A percentile compares a stretch with the other conserved stretches of the same genome.
These are phyloP conservation scores for Enhydra lutris DNA, from an alignment of 2,113 vertebrate genomes.

Conservation along the genomic window DNA sequence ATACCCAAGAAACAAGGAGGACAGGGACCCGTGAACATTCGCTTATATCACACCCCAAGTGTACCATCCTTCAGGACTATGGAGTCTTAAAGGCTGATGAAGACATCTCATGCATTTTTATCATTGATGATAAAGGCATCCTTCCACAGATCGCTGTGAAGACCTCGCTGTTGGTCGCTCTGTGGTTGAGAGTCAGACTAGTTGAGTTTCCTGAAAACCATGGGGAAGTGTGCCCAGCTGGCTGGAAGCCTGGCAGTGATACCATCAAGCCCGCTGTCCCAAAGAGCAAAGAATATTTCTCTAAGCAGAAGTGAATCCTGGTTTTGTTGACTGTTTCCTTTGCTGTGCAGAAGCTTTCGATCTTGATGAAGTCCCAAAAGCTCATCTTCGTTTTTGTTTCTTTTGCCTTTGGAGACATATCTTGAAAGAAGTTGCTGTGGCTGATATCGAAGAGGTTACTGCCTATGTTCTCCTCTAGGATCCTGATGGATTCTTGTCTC, in stretches of 20 bases:
- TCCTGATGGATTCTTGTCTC: too few species aligned
- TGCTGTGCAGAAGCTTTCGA: too few species aligned
- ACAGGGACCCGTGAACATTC: conserved; percentile 86
- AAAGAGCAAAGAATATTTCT: conserved; percentile 96
- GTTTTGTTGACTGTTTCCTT: too few species aligned
- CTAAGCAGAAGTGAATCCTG: conserved; percentile 84
- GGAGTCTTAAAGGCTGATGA: conserved; percentile 96
- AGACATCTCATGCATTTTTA: conserved; percentile 96
- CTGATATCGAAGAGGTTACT: too few species aligned
- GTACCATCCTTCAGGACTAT: conserved; percentile 90
- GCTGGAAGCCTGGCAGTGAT: conserved; percentile 82
- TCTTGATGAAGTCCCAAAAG: too few species aligned
- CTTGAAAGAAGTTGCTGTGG: too few species aligned
- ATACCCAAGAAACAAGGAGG: background rate
- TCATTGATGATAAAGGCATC: conserved; percentile 94
- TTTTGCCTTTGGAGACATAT: too few species aligned
- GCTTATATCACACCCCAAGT: conserved; percentile 91
- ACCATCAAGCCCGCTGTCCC: conserved; percentile 96
- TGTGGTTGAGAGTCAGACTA: conserved; percentile 95
- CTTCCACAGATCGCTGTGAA: conserved; percentile 98
- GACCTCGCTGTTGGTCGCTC: conserved; percentile 96
- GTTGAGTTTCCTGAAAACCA: conserved; percentile 97
- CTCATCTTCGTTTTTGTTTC: too few species aligned
- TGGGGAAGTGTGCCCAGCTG: background rate
- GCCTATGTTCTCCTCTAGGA: too few species aligned